Evolutionary conservation across 2,797 vertebrate genomes (phyloP), one percentile per base, ranked within the genome.

Genomic region (Cynopterus sphinx): DNA sequence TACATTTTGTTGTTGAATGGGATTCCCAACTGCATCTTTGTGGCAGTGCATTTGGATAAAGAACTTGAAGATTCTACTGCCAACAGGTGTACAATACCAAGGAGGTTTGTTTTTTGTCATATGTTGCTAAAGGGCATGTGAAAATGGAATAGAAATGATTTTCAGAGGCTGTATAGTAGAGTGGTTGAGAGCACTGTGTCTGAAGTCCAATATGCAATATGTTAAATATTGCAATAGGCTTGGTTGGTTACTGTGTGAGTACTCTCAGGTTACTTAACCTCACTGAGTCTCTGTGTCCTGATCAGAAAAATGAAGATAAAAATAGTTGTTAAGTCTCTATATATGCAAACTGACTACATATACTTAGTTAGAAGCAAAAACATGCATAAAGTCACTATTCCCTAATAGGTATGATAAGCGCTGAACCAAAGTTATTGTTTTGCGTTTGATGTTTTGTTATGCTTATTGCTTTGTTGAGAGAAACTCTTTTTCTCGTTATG

Each of bases 251-350:
- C 17, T 77, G 39, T 86, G 73, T 65, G 43, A 75, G 55, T 28
- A 49, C 55, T 91, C 9, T 21, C 15, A 31, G 19, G 28, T 78
- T 86, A 36, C 43, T 81, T 82, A 75, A 65, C 31, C 41, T 83
- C 68, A 93, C 51, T 85, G 71, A 75, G 87, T 70, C 39, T 86
- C 33, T 85, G 75, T 82, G 85, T 51, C 73, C 3, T 67, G 65
- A 55, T 87, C n/a, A 87, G 43, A 51, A 91, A 96, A 88, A 86
- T 63, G n/a, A 87, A 94, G 51, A 59, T 33, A 33, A 61, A 87
- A 59, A 39, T 41, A 83, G 26, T 81, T 55, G 68, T 74, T 53
- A 81, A 33, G 39, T 59, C 46, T 68, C 28, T 75, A 49, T 36
- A 28, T 73, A 65, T 39, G 28, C 26, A 49, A 16, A 81, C 31